These are phyloP conservation scores for Octopus bimaculoides DNA, from an alignment of 1,140 invertebrate species.

Conservation along the genomic window DNA sequence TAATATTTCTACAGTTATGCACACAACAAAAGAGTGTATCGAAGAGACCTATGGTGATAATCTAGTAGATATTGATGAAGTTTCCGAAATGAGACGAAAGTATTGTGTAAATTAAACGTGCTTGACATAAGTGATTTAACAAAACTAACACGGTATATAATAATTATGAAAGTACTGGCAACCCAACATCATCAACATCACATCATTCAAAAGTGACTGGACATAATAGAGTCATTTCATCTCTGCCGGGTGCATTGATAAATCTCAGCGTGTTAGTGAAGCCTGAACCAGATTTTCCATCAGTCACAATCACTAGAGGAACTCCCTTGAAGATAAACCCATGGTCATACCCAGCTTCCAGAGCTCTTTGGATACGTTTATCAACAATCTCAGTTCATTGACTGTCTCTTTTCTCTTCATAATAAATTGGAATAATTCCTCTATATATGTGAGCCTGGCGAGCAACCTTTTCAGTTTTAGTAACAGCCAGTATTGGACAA, in stretches of 20 bases:
- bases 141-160: constrained; percentile 47
- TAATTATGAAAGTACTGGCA: too few relatives aligned
- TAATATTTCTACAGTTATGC: too few relatives aligned
- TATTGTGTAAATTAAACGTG: too few relatives aligned
- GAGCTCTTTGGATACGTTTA: constrained; percentile 81
- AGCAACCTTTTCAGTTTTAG: constrained; percentile 81
- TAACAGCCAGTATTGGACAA: constrained; percentile 96
- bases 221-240: constrained; percentile 31
- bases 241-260: constrained; percentile 70
- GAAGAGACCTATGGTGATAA: too few relatives aligned
- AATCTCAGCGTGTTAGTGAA: constrained; percentile 96
- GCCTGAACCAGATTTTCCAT: constrained; percentile 89
- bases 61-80: too few relatives aligned
- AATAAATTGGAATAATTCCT: constrained; percentile 89
- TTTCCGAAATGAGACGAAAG: too few relatives aligned
- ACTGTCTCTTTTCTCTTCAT: constrained; percentile 74
- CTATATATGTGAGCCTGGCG: constrained; percentile 91
- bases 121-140: too few relatives aligned
- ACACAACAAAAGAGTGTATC: too few relatives aligned
- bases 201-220: background rate
- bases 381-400: constrained; percentile 98
- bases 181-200: background rate
- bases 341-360: constrained; percentile 82
- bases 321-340: constrained; percentile 87
- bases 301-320: constrained; percentile 90